Conservation (phyloP, 2,888 invertebrate genomes). For the Melanchra persicariae region DNA sequence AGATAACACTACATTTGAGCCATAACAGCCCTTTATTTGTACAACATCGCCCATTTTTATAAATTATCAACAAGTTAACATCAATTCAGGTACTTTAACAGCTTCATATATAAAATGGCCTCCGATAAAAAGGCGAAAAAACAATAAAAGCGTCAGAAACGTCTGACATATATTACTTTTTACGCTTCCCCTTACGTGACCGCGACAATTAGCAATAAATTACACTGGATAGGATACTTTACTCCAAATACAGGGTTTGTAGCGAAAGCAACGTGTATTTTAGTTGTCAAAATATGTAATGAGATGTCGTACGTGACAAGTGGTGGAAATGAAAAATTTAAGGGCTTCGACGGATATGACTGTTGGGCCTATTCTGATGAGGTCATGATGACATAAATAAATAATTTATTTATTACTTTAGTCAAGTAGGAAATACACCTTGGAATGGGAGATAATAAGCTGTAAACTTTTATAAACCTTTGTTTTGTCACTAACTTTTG, state of each 20-base stretch:
- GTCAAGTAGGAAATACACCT: no score
- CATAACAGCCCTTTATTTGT: neutral
- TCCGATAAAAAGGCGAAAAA: conserved; percentile 44
- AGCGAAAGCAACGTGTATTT: no score
- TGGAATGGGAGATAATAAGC: no score
- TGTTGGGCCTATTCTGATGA: no score
- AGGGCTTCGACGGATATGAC: no score
- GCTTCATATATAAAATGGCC: conserved; percentile 38
- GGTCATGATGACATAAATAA: no score
- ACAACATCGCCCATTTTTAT: conserved; percentile 8
- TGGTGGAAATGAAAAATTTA: no score
- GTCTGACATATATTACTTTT: conserved; percentile 46
- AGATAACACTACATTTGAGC: neutral
- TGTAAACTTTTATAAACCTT: no score
- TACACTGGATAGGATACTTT: conserved; percentile 24
- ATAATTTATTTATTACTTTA: no score
- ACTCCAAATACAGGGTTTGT: conserved; percentile 18
- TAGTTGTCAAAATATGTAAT: no score
- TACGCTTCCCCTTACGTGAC: conserved; percentile 48
- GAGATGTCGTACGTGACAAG: no score
- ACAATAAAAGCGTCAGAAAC: conserved; percentile 49
- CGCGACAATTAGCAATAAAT: conserved; percentile 51
- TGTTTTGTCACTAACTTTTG: no score
- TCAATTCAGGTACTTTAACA: conserved; percentile 35
- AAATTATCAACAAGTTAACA: conserved; percentile 36